Evolutionary conservation across 1,140 invertebrate genomes (phyloP), one percentile per base, ranked within the genome.

Genomic region (Nylanderia fulva): DNA sequence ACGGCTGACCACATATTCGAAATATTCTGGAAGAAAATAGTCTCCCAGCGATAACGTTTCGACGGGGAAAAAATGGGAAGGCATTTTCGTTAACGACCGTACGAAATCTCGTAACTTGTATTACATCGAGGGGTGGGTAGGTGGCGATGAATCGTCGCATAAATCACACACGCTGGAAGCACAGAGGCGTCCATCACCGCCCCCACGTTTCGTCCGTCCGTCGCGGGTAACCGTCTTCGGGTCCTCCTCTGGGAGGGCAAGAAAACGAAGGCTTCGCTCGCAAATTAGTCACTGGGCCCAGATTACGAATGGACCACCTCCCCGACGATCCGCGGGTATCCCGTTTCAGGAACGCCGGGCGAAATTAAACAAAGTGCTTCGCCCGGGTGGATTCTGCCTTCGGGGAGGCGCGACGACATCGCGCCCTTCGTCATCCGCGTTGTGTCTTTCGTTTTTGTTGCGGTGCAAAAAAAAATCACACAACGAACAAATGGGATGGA

Each of bases 161-260:
- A 93, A 93, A 93, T 93, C 92, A 93, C 86, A 66, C 71, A 83
- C 66, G 86, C 85, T 92, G 90, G 90, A 69, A 91, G 92, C 91
- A 80, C 90, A 85, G 85, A 87, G 91, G 91, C 92, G 92, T 93
- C 92, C 92, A 92, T 93, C 92, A 93, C 91, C 92, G 92, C 92
- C 92, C 88, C 88, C 91, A 90, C 92, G 85, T 86, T n/a, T 74
- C 90, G 86, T 86, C 79, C 90, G 87, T 86, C 80, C 88, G 84
- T 92, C 89, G 84, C 54, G 56, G 56, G 45, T 74, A 84, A 86
- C 86, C 86, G 91, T 88, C 85, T 87, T 63, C 72, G 39, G 60
- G 84, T 89, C 88, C 86, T 86, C 72, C 72, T 85, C 86, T 33
- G 71, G 77, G 85, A 84, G 74, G 77, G 75, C 63, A 79, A 60